Conservation (phyloP, 2,888 invertebrate genomes). For the Augiades crinisus region DNA sequence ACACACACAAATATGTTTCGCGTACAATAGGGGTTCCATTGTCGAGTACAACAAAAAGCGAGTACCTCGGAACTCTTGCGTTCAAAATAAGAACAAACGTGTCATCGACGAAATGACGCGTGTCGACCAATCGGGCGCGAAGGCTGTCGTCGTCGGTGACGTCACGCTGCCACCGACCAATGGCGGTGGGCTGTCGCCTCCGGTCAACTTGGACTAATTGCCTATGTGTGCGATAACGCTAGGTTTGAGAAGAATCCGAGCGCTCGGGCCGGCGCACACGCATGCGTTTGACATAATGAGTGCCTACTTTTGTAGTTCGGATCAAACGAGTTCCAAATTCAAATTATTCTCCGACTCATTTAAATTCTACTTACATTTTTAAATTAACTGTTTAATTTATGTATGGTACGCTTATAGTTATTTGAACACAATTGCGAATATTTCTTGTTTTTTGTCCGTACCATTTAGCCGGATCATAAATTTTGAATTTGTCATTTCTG, state of each 20-base stretch:
- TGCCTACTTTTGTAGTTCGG: conserved; percentile 19
- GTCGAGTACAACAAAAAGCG: conserved; percentile 64
- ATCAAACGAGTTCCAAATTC: conserved; percentile 3
- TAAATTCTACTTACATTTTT: conserved; percentile 1
- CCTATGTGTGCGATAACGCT: conserved; percentile 78
- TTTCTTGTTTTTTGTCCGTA: conserved; percentile 2
- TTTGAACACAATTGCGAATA: conserved; percentile 9
- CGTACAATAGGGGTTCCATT: conserved; percentile 54
- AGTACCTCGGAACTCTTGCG: conserved; percentile 70
- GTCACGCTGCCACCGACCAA: conserved; percentile 71
- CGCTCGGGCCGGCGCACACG: conserved; percentile 63
- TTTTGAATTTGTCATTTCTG: conserved; percentile 47
- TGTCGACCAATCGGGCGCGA: conserved; percentile 80
- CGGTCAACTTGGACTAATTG: conserved; percentile 81
- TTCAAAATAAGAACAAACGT: conserved; percentile 80
- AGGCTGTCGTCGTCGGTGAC: conserved; percentile 77
- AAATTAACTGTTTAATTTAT: conserved; percentile 8
- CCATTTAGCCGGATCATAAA: conserved; percentile 37
- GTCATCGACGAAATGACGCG: conserved; percentile 81
- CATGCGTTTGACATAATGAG: conserved; percentile 29
- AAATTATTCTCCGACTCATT: neutral
- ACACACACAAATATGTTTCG: conserved; percentile 30
- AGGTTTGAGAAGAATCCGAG: conserved; percentile 70
- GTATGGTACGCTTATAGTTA: neutral
- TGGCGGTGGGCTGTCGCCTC: conserved; percentile 69